These are phyloP conservation scores for Pandemis corylana DNA, from an alignment of 2,888 invertebrate genomes.

Conservation along the genomic window DNA sequence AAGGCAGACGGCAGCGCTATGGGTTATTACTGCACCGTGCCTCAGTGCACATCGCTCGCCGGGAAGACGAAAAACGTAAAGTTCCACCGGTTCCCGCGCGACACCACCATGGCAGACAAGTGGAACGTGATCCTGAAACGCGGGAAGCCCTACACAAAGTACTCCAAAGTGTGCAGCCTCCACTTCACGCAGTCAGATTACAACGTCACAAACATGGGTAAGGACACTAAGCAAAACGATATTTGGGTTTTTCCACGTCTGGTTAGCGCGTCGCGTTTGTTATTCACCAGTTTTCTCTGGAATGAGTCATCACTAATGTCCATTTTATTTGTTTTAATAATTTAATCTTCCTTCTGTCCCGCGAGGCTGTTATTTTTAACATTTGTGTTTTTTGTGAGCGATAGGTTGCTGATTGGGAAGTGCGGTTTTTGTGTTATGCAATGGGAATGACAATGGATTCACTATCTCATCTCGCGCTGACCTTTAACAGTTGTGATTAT, in stretches of 20 bases:
- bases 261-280: conserved; percentile 53
- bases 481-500: conserved; percentile 34
- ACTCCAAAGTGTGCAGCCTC: conserved; percentile 82
- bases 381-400: conserved; percentile 8
- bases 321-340: conserved; percentile 40
- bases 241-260: conserved; percentile 75
- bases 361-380: conserved; percentile 10
- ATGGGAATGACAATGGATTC: conserved; percentile 19
- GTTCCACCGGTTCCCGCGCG: conserved; percentile 80
- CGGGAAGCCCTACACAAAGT: conserved; percentile 81
- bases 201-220: conserved; percentile 83
- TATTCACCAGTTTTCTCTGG: conserved; percentile 43
- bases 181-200: conserved; percentile 80
- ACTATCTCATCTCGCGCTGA: conserved; percentile 25
- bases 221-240: conserved; percentile 70
- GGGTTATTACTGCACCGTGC: conserved; percentile 84
- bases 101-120: conserved; percentile 70
- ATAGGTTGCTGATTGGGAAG: conserved; percentile 22
- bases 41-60: conserved; percentile 82
- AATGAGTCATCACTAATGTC: conserved; percentile 57
- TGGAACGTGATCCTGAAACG: conserved; percentile 79
- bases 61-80: conserved; percentile 84
- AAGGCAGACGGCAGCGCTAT: conserved; percentile 64
- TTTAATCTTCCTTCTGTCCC: conserved; percentile 28
- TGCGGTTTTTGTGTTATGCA: conserved; percentile 21